Conservation (phyloP, 2,797 vertebrate genomes). For the Hozukius guyotensis region DNA sequence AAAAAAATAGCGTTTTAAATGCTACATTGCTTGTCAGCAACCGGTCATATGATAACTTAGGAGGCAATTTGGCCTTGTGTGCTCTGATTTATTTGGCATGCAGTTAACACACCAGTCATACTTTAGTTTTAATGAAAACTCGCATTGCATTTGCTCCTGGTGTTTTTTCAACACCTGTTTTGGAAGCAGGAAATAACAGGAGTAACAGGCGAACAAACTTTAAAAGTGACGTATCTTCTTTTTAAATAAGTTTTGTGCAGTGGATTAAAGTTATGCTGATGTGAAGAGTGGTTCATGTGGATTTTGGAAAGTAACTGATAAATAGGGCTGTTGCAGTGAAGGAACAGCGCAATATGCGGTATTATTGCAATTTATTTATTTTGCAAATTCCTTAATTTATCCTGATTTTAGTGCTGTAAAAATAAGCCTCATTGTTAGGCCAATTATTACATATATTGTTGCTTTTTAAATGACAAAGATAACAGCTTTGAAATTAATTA, state of each 20-base stretch:
- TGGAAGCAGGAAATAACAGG: too few relatives aligned
- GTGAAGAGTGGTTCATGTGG: neutral
- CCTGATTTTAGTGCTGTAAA: too few relatives aligned
- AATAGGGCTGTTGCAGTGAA: neutral
- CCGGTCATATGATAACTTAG: neutral
- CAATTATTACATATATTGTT: too few relatives aligned
- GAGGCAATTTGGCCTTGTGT: neutral
- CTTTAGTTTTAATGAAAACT: neutral
- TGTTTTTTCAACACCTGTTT: too few relatives aligned
- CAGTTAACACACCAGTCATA: neutral
- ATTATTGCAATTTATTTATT: too few relatives aligned
- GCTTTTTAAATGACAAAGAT: too few relatives aligned
- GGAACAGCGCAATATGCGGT: too few relatives aligned
- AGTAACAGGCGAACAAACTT: rapidly evolving
- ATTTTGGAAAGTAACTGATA: neutral
- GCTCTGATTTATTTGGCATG: neutral
- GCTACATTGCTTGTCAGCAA: neutral
- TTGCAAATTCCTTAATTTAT: too few relatives aligned
- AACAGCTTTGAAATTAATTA: rapidly evolving
- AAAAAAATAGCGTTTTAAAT: neutral
- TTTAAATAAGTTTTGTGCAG: too few relatives aligned
- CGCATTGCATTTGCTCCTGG: too few relatives aligned
- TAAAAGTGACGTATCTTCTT: too few relatives aligned
- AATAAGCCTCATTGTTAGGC: too few relatives aligned
- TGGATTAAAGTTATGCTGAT: neutral